These are phyloP conservation scores for Allobates femoralis DNA, from an alignment of 2,797 vertebrate genomes.

Conservation along the genomic window DNA sequence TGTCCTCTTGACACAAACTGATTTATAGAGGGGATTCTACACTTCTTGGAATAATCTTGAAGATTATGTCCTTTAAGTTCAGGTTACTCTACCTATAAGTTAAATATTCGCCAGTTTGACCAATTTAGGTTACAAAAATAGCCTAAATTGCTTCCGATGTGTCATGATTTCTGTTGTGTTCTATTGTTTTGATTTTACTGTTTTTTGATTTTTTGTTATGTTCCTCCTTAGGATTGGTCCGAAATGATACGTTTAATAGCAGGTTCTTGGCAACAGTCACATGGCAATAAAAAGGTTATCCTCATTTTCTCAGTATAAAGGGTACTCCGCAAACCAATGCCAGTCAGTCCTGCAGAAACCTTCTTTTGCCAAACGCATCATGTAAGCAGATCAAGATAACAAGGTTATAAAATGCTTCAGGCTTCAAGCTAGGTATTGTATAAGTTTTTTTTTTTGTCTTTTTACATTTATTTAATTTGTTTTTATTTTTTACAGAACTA, in stretches of 20 bases:
- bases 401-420: background rate
- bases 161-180: background rate
- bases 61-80: background rate
- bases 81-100: conserved; percentile 1
- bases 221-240: too few species aligned
- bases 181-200: background rate
- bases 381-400: background rate
- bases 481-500: background rate
- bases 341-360: background rate
- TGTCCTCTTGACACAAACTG: background rate
- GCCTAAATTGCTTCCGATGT: background rate
- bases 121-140: background rate
- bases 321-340: too few species aligned
- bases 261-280: background rate
- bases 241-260: background rate
- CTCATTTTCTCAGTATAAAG: conserved; percentile 7
- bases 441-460: background rate
- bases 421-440: background rate
- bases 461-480: background rate
- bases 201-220: background rate
- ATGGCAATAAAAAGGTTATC: background rate
- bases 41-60: background rate
- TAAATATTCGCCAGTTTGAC: conserved; percentile 12
- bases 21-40: background rate
- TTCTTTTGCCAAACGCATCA: background rate